Evolutionary conservation across 2,113 vertebrate species (phyloP).

Genomic region (Siphamia tubifer): DNA sequence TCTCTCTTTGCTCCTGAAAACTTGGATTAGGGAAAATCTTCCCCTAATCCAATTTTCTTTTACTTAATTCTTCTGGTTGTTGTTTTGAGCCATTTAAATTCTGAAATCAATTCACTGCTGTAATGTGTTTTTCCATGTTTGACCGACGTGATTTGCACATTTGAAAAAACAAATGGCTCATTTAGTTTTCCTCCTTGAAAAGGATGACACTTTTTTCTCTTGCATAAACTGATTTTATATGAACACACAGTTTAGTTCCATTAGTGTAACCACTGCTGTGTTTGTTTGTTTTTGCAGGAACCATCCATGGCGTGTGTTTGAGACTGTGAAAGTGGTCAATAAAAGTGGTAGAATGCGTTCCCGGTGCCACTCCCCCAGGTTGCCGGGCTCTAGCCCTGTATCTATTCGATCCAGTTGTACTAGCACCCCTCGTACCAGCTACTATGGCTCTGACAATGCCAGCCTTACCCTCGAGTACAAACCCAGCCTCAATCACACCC

Average conservation of each 20-base stretch:
- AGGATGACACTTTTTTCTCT: too few relatives aligned
- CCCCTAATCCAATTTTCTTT: too few relatives aligned
- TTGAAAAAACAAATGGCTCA: too few relatives aligned
- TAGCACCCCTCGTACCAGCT: slow-evolving; percentile 79
- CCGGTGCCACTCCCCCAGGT: slow-evolving; percentile 71
- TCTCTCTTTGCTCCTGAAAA: too few relatives aligned
- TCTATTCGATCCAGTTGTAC: slow-evolving; percentile 74
- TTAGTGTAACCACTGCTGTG: neutral
- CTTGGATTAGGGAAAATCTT: too few relatives aligned
- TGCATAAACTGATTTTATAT: neutral
- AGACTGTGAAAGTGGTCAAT: slow-evolving; percentile 83
- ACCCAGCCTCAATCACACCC: slow-evolving; percentile 5
- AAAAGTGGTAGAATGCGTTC: slow-evolving; percentile 76
- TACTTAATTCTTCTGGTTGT: too few relatives aligned
- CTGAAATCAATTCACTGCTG: too few relatives aligned
- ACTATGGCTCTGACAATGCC: slow-evolving; percentile 71
- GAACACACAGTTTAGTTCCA: too few relatives aligned
- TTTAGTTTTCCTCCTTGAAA: too few relatives aligned
- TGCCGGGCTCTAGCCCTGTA: slow-evolving; percentile 70
- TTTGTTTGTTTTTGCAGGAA: slow-evolving; percentile 60
- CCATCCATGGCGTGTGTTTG: slow-evolving; percentile 82
- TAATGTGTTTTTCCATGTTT: too few relatives aligned
- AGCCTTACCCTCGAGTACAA: slow-evolving; percentile 73
- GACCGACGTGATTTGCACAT: too few relatives aligned
- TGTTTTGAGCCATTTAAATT: too few relatives aligned